These are phyloP conservation scores for Gandaritis pyraliata DNA, from an alignment of 2,888 invertebrate species.

Conservation along the genomic window DNA sequence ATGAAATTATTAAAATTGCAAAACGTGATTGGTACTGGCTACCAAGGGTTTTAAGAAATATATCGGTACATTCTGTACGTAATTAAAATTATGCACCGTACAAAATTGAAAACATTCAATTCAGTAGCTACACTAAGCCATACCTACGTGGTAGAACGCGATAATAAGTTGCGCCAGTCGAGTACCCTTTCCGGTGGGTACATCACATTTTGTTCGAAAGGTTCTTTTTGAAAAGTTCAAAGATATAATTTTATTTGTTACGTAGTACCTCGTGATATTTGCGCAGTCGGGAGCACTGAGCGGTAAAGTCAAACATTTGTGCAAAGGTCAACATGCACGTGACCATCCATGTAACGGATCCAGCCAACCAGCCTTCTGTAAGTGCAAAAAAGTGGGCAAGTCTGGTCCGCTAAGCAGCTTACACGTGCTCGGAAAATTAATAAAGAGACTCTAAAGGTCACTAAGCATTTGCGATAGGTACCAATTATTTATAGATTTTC, in stretches of 20 bases:
- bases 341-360: constrained; percentile 31
- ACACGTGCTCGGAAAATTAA: constrained; percentile 41
- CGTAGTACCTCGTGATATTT: constrained; percentile 23
- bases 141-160: neutral
- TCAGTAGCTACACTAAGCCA: too few relatives aligned
- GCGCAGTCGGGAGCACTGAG: constrained; percentile 12
- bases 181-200: constrained; percentile 2
- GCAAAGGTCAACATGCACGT: constrained; percentile 51
- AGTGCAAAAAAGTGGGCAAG: constrained; percentile 25
- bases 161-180: neutral
- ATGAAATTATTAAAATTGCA: too few relatives aligned
- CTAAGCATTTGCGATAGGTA: constrained; percentile 38
- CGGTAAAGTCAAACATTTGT: constrained; percentile 47
- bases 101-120: neutral
- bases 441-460: constrained; percentile 46
- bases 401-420: constrained; percentile 34
- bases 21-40: too few relatives aligned
- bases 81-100: too few relatives aligned
- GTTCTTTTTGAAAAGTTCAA: constrained; percentile 18
- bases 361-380: constrained; percentile 10
- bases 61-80: too few relatives aligned
- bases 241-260: constrained; percentile 22
- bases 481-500: constrained; percentile 31
- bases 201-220: constrained; percentile 7
- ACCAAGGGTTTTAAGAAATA: neutral